Evolutionary conservation across 1,140 invertebrate species (phyloP), one percentile per base, ranked within the genome.

Genomic region (Olivierus martensii): DNA sequence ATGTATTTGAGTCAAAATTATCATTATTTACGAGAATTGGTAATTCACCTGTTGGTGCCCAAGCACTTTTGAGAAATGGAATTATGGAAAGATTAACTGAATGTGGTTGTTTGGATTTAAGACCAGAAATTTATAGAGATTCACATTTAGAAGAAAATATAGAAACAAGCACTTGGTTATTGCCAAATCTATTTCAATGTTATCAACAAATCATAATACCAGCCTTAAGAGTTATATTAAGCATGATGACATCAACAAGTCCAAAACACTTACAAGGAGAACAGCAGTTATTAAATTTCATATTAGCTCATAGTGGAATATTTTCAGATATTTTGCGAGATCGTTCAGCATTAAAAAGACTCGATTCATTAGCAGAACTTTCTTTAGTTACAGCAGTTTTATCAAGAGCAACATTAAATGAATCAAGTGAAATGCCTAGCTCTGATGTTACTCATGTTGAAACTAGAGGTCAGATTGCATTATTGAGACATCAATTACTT

Each of bases 1-100:
- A 88, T 71, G 76, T 92, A 1, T 92, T 87, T 69, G 84, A 90
- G 66, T 83, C 86, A 0, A 87, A 87, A 68, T 83, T 92, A 79
- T 77, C 85, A 46, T 73, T 90, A 50, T 73, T 93, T 14, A 78
- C 78, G 9, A 74, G 83, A 61, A 73, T 91, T 56, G 81, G 84
- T 0, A 77, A 78, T 15, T 79, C 77, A 0, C 71, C 77, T 52
- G 63, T 75, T 21, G 88, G 88, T 9, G 85, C 88, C 0, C 79
- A 83, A 60, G 74, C 81, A 15, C 63, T 92, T 7, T 62, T 93
- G 10, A 77, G 82, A 57, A 81, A 82, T 62, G 83, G 83, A 37
- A 71, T 83, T 2, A 71, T 91, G 45, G 73, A 77, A 0, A 78
- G 80, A 52, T 70, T 92, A 11, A 80, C 85, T 11, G 77, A 79